A percentile compares a stretch with the other conserved stretches of the same genome.
Evolutionary conservation across 2,113 vertebrate genomes (phyloP).

Genomic region (Oreamnos americanus): DNA sequence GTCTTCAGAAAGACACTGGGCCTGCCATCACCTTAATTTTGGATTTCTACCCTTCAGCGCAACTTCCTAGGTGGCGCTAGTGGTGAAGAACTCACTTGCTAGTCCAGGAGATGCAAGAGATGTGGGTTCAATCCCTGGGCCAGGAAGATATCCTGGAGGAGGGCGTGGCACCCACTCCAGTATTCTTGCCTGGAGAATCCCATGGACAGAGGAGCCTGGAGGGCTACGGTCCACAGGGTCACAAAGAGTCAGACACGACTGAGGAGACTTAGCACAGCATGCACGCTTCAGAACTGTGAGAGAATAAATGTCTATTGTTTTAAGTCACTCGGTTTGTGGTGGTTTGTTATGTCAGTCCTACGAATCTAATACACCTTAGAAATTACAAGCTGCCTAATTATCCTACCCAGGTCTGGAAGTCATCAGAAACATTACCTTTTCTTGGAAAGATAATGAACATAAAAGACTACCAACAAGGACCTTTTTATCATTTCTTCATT

Average conservation of each 20-base stretch:
- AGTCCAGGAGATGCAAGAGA: neutral
- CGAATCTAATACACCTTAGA: neutral
- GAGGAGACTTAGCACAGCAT: neutral
- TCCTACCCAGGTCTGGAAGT: neutral
- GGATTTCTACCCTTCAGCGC: neutral
- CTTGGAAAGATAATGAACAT: neutral
- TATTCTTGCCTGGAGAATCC: neutral
- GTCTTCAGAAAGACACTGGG: neutral
- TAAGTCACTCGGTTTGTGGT: neutral
- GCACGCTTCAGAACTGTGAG: neutral
- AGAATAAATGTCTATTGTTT: neutral
- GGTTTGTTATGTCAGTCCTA: too few relatives aligned
- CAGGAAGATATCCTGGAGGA: neutral
- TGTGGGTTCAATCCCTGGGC: neutral
- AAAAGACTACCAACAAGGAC: neutral
- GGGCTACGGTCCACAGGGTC: neutral
- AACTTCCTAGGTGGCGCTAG: neutral
- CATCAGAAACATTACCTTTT: neutral
- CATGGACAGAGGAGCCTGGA: neutral
- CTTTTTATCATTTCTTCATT: neutral
- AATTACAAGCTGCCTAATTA: neutral
- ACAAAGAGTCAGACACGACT: neutral
- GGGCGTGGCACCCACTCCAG: neutral
- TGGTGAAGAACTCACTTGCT: neutral
- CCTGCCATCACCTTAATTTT: neutral